Percentiles rank a stretch among this genome's conserved stretches.
Evolutionary conservation across 2,797 vertebrate species (phyloP).

Genomic region (Halcyon chelicuti): DNA sequence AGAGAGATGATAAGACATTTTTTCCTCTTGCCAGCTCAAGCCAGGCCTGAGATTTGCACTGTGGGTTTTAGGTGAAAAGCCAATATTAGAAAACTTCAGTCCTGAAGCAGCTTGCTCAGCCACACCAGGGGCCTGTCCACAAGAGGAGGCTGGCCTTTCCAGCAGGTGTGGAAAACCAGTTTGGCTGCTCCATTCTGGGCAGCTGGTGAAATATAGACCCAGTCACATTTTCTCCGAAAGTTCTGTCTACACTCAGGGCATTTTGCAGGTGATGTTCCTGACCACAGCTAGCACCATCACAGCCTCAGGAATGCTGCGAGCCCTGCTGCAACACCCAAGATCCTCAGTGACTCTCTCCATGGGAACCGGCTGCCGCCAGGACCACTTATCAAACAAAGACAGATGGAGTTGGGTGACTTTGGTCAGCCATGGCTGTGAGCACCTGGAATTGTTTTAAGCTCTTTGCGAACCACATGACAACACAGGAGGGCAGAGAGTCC

Average conservation of each 20-base stretch:
- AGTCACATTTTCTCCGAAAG: not conserved
- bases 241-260: rapidly evolving
- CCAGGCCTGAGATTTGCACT: not conserved
- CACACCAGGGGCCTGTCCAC: not conserved
- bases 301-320: not conserved
- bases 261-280: not conserved
- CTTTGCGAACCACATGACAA: not conserved
- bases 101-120: not conserved
- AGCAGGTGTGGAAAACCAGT: not conserved
- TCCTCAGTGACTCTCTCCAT: rapidly evolving
- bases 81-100: not conserved
- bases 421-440: not conserved
- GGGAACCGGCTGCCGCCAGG: not conserved
- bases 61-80: not conserved
- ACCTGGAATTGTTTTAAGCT: not conserved
- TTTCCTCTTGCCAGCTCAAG: not conserved
- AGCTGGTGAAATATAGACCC: not conserved
- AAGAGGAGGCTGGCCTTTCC: not conserved
- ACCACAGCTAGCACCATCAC: not conserved
- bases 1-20: not conserved
- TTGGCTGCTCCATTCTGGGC: not conserved
- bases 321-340: not conserved
- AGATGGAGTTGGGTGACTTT: not conserved
- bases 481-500: not conserved
- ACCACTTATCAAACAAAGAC: not conserved